Conservation (phyloP, 2,113 vertebrate genomes). For the Nothocercus nigrocapillus region DNA sequence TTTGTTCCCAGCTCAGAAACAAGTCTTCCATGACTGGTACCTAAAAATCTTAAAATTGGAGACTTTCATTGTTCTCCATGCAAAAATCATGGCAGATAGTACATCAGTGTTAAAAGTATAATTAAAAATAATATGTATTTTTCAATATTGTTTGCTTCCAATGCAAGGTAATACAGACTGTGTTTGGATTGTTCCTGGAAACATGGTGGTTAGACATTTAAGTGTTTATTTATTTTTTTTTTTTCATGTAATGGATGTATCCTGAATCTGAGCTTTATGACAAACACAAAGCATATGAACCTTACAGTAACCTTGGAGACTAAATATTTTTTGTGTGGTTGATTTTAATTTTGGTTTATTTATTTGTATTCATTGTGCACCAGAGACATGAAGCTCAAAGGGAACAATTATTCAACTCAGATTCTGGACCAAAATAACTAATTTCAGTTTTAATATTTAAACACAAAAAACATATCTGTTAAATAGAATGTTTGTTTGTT, state of each 20-base stretch:
- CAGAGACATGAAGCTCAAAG: neutral
- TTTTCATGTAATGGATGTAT: neutral
- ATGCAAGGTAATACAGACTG: neutral
- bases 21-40: neutral
- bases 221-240: neutral
- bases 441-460: neutral
- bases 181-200: neutral
- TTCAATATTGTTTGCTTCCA: neutral
- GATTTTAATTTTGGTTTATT: neutral
- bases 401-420: neutral
- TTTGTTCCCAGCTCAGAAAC: neutral
- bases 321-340: neutral
- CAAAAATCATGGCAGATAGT: neutral
- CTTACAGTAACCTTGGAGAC: neutral
- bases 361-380: neutral
- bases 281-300: neutral
- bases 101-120: neutral
- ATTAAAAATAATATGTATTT: neutral
- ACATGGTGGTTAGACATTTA: neutral
- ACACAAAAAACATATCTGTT: neutral
- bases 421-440: neutral
- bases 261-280: neutral
- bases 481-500: neutral
- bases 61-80: neutral
- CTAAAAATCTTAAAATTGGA: neutral